phyloP scores from a whole-genome alignment of 2,113 vertebrate genomes.

The Cichladusa arquata region DNA sequence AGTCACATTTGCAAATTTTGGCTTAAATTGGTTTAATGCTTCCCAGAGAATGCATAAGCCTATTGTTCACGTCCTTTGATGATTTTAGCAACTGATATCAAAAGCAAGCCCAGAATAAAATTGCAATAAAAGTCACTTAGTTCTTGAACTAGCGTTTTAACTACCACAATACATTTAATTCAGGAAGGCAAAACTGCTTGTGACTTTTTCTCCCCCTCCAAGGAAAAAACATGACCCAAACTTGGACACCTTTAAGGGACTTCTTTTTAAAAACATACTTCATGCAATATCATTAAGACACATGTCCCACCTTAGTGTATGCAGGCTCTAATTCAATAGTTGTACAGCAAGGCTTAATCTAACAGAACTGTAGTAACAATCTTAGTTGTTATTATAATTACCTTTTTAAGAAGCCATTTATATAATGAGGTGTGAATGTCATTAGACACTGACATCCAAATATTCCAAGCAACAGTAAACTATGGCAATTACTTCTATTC shows the following conservation, averaged over 20 bases:
- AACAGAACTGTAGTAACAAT: neutral
- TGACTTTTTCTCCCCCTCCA: neutral
- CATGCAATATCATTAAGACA: neutral
- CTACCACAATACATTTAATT: neutral
- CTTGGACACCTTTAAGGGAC: neutral
- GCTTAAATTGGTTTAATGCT: slow-evolving; percentile 45
- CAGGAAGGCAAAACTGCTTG: neutral
- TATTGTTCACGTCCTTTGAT: slow-evolving; percentile 24
- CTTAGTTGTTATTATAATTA: neutral
- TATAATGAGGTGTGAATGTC: neutral
- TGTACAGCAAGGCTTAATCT: neutral
- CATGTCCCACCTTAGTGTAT: neutral
- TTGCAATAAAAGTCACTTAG: slow-evolving; percentile 5
- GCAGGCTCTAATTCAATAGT: neutral
- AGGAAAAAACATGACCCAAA: neutral
- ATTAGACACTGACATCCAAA: neutral
- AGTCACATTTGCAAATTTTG: slow-evolving; percentile 62
- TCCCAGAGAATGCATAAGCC: slow-evolving; percentile 29
- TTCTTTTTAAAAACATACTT: neutral
- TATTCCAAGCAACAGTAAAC: neutral
- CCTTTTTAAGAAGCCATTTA: neutral
- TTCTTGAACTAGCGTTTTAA: neutral
- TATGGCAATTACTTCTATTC: neutral
- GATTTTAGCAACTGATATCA: slow-evolving; percentile 28
- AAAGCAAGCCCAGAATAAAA: slow-evolving; percentile 48